Percentiles rank a stretch among this genome's conserved stretches.
phyloP scores from a whole-genome alignment of 2,888 invertebrate species.

The Cremastobaeus sp. region DNA sequence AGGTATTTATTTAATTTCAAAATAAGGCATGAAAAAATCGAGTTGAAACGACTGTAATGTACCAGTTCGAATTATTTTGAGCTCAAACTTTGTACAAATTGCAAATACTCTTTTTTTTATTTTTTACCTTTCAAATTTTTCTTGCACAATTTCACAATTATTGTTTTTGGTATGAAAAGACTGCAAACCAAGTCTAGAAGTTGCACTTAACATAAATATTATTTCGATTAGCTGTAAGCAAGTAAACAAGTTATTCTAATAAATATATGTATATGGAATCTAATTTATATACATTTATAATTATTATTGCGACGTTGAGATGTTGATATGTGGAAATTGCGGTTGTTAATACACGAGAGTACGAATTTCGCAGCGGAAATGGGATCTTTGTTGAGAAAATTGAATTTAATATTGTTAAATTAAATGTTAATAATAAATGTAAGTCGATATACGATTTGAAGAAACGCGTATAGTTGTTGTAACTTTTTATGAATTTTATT shows the following conservation, averaged over 20 bases:
- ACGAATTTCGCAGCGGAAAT: conserved; percentile 10
- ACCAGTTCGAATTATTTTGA: neutral
- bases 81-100: too few relatives aligned
- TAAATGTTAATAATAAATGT: conserved; percentile 2
- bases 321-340: conserved; percentile 18
- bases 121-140: neutral
- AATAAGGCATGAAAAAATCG: conserved; percentile 20
- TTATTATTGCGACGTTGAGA: conserved; percentile 23
- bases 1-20: conserved; percentile 57
- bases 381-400: conserved; percentile 33
- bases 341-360: conserved; percentile 18
- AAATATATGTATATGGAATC: conserved; percentile 22
- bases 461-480: conserved; percentile 14
- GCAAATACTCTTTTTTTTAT: neutral
- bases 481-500: conserved; percentile 19
- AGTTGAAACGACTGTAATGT: neutral
- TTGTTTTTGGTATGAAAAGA: neutral
- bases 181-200: neutral
- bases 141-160: neutral
- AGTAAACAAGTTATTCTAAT: too few relatives aligned
- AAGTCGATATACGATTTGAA: conserved; percentile 2
- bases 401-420: conserved; percentile 26
- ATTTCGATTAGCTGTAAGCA: too few relatives aligned
- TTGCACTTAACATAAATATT: neutral
- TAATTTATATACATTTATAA: conserved; percentile 35